phyloP scores from a whole-genome alignment of 2,888 invertebrate species.

The Mythimna albipuncta region DNA sequence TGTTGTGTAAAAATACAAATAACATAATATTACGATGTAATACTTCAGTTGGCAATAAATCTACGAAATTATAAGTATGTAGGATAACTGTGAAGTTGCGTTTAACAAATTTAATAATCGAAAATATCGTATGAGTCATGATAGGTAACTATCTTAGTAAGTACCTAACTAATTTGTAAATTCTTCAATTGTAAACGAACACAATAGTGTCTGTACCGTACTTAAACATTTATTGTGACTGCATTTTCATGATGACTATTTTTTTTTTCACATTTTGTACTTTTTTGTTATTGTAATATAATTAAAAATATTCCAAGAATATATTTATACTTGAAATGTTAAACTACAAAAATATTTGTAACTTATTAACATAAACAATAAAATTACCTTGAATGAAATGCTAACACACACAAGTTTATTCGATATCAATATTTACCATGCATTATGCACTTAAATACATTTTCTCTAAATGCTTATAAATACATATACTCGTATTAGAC shows the following conservation, averaged over 20 bases:
- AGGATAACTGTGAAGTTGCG: background rate
- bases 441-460: background rate
- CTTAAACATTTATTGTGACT: background rate
- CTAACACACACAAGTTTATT: background rate
- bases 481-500: background rate
- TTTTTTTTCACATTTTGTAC: slow-evolving; percentile 20
- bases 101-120: slow-evolving; percentile 5
- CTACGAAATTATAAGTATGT: slow-evolving; percentile 1
- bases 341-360: slow-evolving; percentile 6
- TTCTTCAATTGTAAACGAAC: slow-evolving; percentile 4
- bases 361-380: background rate
- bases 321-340: too few species aligned
- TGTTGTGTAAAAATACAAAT: background rate
- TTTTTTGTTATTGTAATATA: slow-evolving; percentile 3
- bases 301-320: slow-evolving; percentile 11
- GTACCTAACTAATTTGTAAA: slow-evolving; percentile 5
- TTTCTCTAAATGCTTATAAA: slow-evolving; percentile 10
- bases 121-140: slow-evolving; percentile 14
- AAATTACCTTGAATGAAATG: slow-evolving; percentile 18
- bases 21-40: slow-evolving; percentile 12
- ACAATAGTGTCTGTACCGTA: slow-evolving; percentile 3
- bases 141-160: slow-evolving; percentile 1
- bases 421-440: slow-evolving; percentile 12
- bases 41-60: slow-evolving; percentile 29
- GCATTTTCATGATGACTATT: background rate